phyloP scores from a whole-genome alignment of 1,140 invertebrate genomes.

The Euwallacea similis region DNA sequence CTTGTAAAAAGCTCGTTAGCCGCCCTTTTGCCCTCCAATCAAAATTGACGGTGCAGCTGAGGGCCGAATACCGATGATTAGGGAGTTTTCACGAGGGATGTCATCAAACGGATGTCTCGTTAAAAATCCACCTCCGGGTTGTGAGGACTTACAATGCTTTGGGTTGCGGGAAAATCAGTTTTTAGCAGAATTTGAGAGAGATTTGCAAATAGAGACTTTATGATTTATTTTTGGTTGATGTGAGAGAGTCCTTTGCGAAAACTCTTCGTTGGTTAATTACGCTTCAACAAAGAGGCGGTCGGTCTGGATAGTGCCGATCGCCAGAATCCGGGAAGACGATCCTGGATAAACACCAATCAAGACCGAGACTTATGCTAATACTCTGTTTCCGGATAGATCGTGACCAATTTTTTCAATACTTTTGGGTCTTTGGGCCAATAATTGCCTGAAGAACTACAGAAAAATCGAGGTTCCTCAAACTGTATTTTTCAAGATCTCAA shows the following conservation, averaged over 20 bases:
- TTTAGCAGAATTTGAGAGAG: not conserved
- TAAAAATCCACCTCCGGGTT: no score
- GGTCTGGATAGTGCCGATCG: constrained; percentile 16
- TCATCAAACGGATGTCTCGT: no score
- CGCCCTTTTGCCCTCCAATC: constrained; percentile 41
- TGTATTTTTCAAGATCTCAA: no score
- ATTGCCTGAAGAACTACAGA: not conserved
- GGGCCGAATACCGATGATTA: constrained; percentile 44
- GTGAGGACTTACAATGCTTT: no score
- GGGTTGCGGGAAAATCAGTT: no score
- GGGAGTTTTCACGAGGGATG: constrained; percentile 19
- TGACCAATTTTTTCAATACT: constrained; percentile 33
- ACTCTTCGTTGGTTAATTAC: constrained; percentile 40
- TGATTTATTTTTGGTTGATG: no score
- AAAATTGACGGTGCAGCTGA: constrained; percentile 35
- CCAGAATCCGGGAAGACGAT: constrained; percentile 39
- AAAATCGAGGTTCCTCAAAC: no score
- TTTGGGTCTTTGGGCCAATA: constrained; percentile 4
- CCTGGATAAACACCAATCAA: constrained; percentile 47
- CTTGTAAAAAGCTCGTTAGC: constrained; percentile 44
- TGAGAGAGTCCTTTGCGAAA: constrained; percentile 10
- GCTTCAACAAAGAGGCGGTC: constrained; percentile 38
- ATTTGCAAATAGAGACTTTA: not conserved
- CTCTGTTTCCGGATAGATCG: constrained; percentile 20
- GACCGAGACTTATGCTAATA: constrained; percentile 35